Conservation (phyloP, 2,888 invertebrate genomes). For the Eubasilissa splendida region DNA sequence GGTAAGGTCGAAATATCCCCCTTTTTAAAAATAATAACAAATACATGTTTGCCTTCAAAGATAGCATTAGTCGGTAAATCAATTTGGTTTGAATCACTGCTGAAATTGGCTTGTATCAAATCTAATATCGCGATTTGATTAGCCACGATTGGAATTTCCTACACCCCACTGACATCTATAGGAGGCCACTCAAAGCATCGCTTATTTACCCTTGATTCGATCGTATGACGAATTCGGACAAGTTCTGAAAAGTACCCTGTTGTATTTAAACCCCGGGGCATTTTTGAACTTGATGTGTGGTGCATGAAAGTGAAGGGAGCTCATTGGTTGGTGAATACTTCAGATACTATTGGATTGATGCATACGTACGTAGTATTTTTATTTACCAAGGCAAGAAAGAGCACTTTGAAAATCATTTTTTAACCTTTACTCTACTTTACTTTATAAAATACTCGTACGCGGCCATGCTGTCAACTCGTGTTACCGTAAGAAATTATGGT, state of each 20-base stretch:
- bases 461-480: too few relatives aligned
- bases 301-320: too few relatives aligned
- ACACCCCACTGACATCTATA: slow-evolving; percentile 17
- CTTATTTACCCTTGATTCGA: slow-evolving; percentile 45
- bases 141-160: slow-evolving; percentile 7
- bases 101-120: slow-evolving; percentile 30
- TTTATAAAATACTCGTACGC: too few relatives aligned
- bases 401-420: too few relatives aligned
- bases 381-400: too few relatives aligned
- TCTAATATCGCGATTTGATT: slow-evolving; percentile 15
- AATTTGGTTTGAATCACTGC: slow-evolving; percentile 6
- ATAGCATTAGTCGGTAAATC: not conserved
- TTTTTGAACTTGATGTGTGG: too few relatives aligned
- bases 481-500: too few relatives aligned
- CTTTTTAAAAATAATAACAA: slow-evolving; percentile 7
- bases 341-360: too few relatives aligned
- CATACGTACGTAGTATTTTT: too few relatives aligned
- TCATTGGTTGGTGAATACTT: too few relatives aligned
- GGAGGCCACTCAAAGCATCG: slow-evolving; percentile 48
- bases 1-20: not conserved
- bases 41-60: not conserved
- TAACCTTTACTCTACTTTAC: too few relatives aligned
- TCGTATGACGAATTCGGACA: slow-evolving; percentile 22
- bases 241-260: not conserved
- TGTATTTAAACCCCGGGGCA: not conserved